A percentile compares a stretch with the other conserved stretches of the same genome.
phyloP scores from a whole-genome alignment of 2,113 vertebrate genomes.

The Cyphomyrus discorhynchus region DNA sequence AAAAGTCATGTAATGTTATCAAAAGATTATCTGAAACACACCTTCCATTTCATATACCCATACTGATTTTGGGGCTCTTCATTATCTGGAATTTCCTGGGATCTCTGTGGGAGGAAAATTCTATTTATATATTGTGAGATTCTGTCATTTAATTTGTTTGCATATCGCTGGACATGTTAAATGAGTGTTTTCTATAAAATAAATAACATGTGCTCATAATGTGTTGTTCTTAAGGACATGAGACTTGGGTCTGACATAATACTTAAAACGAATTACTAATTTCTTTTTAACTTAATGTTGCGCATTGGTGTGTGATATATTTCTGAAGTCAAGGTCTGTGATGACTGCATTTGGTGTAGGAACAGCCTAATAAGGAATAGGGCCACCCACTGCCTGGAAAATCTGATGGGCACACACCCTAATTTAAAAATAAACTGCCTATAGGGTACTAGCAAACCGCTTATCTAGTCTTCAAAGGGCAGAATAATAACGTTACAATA shows the following conservation, averaged over 20 bases:
- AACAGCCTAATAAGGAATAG: not conserved
- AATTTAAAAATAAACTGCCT: not conserved
- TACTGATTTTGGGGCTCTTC: not conserved
- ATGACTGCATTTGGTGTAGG: not conserved
- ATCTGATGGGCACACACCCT: not conserved
- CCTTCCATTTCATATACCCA: not conserved
- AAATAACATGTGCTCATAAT: conserved; percentile 32
- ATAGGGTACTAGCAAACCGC: not conserved
- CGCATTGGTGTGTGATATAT: not conserved
- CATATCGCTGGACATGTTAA: conserved; percentile 27
- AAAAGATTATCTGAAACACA: not conserved
- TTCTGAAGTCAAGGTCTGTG: not conserved
- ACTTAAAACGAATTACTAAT: not conserved
- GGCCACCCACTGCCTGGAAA: not conserved
- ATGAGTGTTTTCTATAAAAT: conserved; percentile 46
- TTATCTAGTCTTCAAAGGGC: not conserved
- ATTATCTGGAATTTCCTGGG: not conserved
- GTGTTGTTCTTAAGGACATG: not conserved
- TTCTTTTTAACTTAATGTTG: not conserved
- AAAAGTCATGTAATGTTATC: not conserved
- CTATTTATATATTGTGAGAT: conserved; percentile 53
- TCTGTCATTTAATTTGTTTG: conserved; percentile 28
- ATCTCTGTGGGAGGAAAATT: conserved; percentile 31
- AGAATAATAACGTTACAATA: not conserved
- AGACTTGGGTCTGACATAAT: not conserved